Evolutionary conservation across 2,113 vertebrate species (phyloP).

Genomic region (Leucosticte australis): DNA sequence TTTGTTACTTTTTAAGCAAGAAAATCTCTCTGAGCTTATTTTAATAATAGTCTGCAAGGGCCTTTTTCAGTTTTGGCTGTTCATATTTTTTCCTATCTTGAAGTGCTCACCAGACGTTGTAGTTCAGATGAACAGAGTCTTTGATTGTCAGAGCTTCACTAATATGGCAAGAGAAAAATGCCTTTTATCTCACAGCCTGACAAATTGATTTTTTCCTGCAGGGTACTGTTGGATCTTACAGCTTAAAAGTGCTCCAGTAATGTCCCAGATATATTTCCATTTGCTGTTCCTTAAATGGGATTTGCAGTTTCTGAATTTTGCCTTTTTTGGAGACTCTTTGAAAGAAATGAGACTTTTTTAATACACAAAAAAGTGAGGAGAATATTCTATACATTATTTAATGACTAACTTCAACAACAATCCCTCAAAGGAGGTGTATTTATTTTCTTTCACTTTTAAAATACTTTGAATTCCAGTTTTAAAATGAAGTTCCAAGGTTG

Average conservation of each 20-base stretch:
- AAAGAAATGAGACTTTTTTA: background rate
- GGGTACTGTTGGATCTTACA: background rate
- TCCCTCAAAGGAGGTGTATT: background rate
- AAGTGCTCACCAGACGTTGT: background rate
- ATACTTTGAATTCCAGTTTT: background rate
- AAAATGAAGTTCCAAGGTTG: background rate
- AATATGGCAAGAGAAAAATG: background rate
- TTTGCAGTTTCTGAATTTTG: background rate
- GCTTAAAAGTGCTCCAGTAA: background rate
- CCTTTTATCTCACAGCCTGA: conserved; percentile 20
- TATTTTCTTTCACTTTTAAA: background rate
- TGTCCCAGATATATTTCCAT: background rate
- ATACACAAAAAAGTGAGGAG: background rate
- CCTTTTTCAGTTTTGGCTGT: background rate
- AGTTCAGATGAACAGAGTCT: background rate
- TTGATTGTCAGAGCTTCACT: conserved; percentile 2
- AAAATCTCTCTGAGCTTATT: background rate
- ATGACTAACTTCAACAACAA: background rate
- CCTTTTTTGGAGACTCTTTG: background rate
- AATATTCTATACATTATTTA: background rate
- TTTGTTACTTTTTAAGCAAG: background rate
- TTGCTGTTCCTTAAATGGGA: background rate
- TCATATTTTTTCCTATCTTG: background rate
- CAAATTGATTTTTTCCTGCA: conserved; percentile 17
- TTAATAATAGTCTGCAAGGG: background rate